These are phyloP conservation scores for Hassar affinis DNA, from an alignment of 2,113 vertebrate species.

Conservation along the genomic window DNA sequence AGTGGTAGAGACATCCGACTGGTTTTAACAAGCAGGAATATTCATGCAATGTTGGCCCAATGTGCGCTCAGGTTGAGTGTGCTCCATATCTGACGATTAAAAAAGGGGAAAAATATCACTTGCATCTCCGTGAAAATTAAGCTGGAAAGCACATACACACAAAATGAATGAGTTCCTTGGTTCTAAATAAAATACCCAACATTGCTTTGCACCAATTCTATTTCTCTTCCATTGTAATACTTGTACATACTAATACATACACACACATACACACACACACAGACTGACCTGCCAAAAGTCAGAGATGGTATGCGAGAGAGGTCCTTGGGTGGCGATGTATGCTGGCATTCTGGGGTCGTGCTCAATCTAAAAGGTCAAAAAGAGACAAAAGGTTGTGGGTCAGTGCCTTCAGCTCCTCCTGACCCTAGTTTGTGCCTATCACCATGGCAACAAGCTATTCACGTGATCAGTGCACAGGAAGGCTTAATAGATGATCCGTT, in stretches of 20 bases:
- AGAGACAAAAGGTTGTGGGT: constrained; percentile 24
- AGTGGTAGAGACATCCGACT: background rate
- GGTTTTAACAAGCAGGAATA: background rate
- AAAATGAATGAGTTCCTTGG: background rate
- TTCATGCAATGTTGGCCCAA: background rate
- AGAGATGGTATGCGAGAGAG: constrained; percentile 92
- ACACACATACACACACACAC: constrained; percentile 12
- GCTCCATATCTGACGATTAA: background rate
- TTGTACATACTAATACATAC: background rate
- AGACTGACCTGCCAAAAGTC: constrained; percentile 96
- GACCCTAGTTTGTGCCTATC: constrained; percentile 25
- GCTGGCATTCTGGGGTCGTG: constrained; percentile 96
- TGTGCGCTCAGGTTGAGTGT: background rate
- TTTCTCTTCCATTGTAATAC: background rate
- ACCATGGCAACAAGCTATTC: constrained; percentile 35
- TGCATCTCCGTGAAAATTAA: background rate
- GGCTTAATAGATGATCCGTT: constrained; percentile 39
- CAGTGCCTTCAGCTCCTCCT: constrained; percentile 25
- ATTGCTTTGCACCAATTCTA: background rate
- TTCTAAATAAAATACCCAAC: background rate
- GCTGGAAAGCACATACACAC: background rate
- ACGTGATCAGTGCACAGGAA: constrained; percentile 29
- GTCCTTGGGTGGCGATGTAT: constrained; percentile 95
- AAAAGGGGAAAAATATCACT: background rate
- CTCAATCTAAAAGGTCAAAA: constrained; percentile 79